These are phyloP conservation scores for Cryptotis parvus DNA, from an alignment of 2,113 vertebrate species.

Conservation along the genomic window DNA sequence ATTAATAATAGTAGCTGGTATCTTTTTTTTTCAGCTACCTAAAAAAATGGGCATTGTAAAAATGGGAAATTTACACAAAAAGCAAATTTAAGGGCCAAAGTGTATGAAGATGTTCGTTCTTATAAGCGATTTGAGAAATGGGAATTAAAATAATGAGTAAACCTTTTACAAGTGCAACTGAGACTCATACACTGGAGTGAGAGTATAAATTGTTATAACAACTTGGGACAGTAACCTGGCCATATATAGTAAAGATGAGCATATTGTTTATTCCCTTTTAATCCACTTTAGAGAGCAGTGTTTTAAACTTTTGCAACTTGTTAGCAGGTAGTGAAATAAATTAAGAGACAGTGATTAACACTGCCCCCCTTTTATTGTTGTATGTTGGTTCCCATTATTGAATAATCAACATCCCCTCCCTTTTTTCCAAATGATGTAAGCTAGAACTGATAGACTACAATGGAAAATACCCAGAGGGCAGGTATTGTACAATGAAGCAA, in stretches of 20 bases:
- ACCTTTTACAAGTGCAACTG: not conserved
- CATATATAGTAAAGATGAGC: not conserved
- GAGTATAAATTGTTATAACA: not conserved
- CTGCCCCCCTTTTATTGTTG: too few relatives aligned
- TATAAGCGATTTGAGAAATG: not conserved
- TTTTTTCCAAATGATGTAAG: not conserved
- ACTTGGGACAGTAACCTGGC: not conserved
- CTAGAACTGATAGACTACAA: not conserved
- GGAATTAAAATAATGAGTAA: not conserved
- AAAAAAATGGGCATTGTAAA: constrained; percentile 22
- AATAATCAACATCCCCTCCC: too few relatives aligned
- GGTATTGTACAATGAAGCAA: not conserved
- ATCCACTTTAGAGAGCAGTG: not conserved
- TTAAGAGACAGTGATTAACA: not conserved
- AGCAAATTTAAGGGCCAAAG: not conserved
- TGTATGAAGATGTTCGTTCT: not conserved
- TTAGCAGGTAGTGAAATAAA: not conserved
- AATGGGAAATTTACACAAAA: not conserved
- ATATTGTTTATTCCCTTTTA: not conserved
- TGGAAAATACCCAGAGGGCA: constrained; percentile 2
- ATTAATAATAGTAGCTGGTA: not conserved
- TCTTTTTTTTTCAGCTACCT: not conserved
- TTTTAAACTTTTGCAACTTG: not conserved
- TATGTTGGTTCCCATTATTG: too few relatives aligned
- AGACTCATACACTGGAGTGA: not conserved